Evolutionary conservation across 2,797 vertebrate genomes (phyloP), one percentile per base, ranked within the genome.

Genomic region (Heliangelus exortis): DNA sequence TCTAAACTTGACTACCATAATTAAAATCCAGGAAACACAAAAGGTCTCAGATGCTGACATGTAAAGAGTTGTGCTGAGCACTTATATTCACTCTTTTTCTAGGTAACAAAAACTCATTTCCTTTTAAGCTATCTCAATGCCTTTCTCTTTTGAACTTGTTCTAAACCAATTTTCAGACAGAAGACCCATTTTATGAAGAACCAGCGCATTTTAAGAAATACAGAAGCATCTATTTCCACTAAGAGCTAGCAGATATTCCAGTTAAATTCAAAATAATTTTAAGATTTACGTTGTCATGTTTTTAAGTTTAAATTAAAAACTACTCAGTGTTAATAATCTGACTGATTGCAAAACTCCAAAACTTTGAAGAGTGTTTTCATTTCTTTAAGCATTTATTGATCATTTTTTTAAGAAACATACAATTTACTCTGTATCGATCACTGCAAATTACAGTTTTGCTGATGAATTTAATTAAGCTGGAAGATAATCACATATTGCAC

Each of bases 391-490:
- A 66, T 50, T 23, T 45, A 45, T 10, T 58, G n/a, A 61, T 80
- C 61, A 8, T 10, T 55, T 69, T 74, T 71, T 69, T 41, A 34
- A 82, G 47, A 90, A 68, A 67, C 2, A 22, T 75, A 78, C 10
- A 67, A 73, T 2, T 1, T 34, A 77, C 50, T 93, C 47, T 84
- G n/a, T 7, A 85, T 12, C 48, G 72, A 58, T 66, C 63, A 84
- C 14, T 77, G 58, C 72, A 95, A 95, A 95, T 55, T 57, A 47
- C 6, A 67, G 28, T 26, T 93, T 91, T 88, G 79, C 28, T 86
- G 55, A 83, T 47, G 7, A 47, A 71, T 82, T 96, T 91, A 53
- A 90, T 78, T 92, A 81, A 96, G 45, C 51, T 87, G 34, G 73
- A 92, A 87, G 63, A 91, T 45, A 87, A 95, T 55, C 6, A 95